phyloP scores from a whole-genome alignment of 37 sponge, comb jelly and placozoan species.

The Hexactinellida sp. region DNA sequence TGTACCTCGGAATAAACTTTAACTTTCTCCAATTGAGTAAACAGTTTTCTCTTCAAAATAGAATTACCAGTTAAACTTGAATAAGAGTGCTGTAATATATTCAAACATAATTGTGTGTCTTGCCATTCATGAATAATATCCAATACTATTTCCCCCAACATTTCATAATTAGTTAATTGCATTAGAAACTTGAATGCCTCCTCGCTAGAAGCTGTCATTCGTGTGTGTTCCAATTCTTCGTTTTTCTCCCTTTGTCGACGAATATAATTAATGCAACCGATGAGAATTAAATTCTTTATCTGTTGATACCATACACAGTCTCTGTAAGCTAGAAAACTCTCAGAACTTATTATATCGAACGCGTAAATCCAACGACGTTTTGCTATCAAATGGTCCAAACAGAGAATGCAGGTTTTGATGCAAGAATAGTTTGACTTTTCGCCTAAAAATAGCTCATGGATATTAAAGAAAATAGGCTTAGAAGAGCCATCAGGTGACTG shows the following conservation, averaged over 20 bases:
- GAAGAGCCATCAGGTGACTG: background rate
- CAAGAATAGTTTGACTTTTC: background rate
- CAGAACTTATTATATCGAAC: background rate
- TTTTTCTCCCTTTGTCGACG: background rate
- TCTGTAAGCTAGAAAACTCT: background rate
- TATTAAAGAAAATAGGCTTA: background rate
- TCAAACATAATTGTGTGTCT: conserved; percentile 1
- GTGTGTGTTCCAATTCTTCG: background rate
- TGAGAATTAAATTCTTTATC: background rate
- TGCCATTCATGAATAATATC: conserved; percentile 9
- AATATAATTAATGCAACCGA: background rate
- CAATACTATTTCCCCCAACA: background rate
- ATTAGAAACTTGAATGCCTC: conserved; percentile 15
- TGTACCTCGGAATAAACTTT: conserved; percentile 9
- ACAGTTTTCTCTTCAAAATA: background rate
- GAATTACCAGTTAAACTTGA: background rate
- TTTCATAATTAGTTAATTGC: background rate
- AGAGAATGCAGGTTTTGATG: background rate
- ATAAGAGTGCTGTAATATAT: background rate
- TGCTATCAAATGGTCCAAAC: background rate
- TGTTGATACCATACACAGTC: background rate
- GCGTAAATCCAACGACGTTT: background rate
- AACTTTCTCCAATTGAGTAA: background rate
- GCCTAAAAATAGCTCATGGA: background rate
- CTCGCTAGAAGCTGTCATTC: background rate